phyloP scores from a whole-genome alignment of 2,797 vertebrate genomes.

The Molossus alvarezi region DNA sequence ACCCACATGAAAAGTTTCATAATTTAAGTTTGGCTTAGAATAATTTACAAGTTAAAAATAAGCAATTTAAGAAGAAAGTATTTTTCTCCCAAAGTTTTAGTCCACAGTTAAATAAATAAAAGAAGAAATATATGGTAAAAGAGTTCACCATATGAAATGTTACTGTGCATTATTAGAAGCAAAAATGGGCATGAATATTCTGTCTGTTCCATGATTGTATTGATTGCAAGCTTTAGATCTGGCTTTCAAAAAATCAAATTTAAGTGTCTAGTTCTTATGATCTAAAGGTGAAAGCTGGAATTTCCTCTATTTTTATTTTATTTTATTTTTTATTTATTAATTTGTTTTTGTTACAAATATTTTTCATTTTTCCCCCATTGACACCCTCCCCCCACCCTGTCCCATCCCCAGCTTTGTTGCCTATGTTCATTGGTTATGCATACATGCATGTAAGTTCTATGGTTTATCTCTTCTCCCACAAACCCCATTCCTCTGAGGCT shows the following conservation, averaged over 20 bases:
- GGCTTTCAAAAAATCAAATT: constrained; percentile 56
- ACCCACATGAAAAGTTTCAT: constrained; percentile 31
- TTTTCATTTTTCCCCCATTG: too few relatives aligned
- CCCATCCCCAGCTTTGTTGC: too few relatives aligned
- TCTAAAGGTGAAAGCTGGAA: neutral
- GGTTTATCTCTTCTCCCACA: too few relatives aligned
- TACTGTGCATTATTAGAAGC: constrained; percentile 36
- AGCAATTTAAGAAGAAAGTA: neutral
- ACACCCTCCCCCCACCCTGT: too few relatives aligned
- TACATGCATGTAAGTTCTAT: too few relatives aligned
- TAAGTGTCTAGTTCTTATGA: constrained; percentile 35
- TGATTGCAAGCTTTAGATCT: constrained; percentile 53
- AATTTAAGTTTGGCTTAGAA: constrained; percentile 22
- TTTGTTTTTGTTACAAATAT: too few relatives aligned
- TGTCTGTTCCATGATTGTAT: constrained; percentile 27
- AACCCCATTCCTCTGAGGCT: too few relatives aligned
- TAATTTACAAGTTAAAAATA: constrained; percentile 48
- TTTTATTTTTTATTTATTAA: too few relatives aligned
- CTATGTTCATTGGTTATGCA: too few relatives aligned
- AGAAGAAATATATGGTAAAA: neutral
- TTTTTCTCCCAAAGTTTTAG: constrained; percentile 36
- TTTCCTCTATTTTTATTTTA: constrained; percentile 21
- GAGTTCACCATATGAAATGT: constrained; percentile 8
- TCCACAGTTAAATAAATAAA: constrained; percentile 34
- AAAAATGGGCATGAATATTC: constrained; percentile 63